These are phyloP conservation scores for Phenganax stokvisi DNA, from an alignment of 92 coral and sea anemone genomes.

Conservation along the genomic window DNA sequence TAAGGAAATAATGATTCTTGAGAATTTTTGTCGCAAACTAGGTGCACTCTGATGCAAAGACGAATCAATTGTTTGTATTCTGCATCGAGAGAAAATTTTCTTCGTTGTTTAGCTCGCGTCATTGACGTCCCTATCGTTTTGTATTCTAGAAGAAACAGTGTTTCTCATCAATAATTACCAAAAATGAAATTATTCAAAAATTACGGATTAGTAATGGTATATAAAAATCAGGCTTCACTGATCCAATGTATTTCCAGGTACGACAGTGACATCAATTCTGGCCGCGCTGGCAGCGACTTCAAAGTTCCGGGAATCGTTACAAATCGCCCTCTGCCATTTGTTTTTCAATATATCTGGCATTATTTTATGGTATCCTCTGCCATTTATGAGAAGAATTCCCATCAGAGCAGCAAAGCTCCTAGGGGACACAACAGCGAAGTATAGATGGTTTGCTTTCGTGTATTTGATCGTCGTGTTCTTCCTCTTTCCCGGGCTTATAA, in stretches of 20 bases:
- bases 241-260: conserved; percentile 5
- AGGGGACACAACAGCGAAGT: conserved; percentile 84
- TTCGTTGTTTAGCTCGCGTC: too few species aligned
- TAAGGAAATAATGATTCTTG: too few species aligned
- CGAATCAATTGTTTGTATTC: too few species aligned
- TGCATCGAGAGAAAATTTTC: too few species aligned
- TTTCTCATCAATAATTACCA: too few species aligned
- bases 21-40: too few species aligned
- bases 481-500: conserved; percentile 77
- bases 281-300: conserved; percentile 82
- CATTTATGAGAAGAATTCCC: conserved; percentile 81
- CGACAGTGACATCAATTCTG: conserved; percentile 85
- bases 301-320: conserved; percentile 67
- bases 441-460: conserved; percentile 93
- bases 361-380: conserved; percentile 79
- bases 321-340: conserved; percentile 92
- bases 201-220: too few species aligned
- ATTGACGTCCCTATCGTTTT: too few species aligned
- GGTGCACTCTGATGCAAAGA: too few species aligned
- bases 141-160: too few species aligned
- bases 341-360: conserved; percentile 98
- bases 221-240: too few species aligned
- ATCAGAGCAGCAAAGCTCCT: conserved; percentile 82
- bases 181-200: too few species aligned
- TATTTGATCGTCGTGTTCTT: conserved; percentile 81